Base-by-base conservation (phyloP, 2,797 vertebrate genomes). In the Sebastes alutus region DNA sequence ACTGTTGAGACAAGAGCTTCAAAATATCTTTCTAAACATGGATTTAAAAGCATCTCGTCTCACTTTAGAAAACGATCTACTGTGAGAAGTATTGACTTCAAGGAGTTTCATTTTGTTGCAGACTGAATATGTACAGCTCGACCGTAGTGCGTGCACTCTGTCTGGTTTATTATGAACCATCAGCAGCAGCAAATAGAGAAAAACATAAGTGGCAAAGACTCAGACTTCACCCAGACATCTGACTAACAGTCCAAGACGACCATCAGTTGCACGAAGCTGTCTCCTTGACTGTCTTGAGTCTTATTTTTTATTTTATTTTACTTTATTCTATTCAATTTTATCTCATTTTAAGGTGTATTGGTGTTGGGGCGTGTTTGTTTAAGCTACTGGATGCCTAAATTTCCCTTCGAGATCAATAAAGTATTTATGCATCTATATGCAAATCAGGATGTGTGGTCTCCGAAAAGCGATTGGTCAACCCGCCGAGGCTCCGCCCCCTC, bases 271-370 rank as follows among this genome's bases (percentile, higher is more conserved):
- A 46, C 16, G 3, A 46, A 46, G 42, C 16, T 46, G 38, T 0
- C 0, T 42, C 38, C 14, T 16, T 42, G 38, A 42, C 38, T 16
- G 38, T 42, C 38, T 42, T 42, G 38, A 42, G 38, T 35, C 11
- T 33, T 33, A 33, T 33, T 35, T 35, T 35, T 35, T 35, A 13
- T 35, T 35, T 35, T 35, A 35, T 35, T 35, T 38, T 38, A 38
- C 35, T 38, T 38, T 6, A 38, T 38, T 38, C 35, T 14, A 38
- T 14, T 38, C 0, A 0, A 14, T 14, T 38, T 38, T 0, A 38
- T 38, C 35, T 38, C 35, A 38, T 38, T 38, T 38, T 38, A 38
- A 38, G 13, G 35, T 38, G 35, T 38, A 14, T 6, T 38, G 13
- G 13, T 38, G 35, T 38, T 38, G 35, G 1, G 35, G 0, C 2